Conservation (phyloP, 2,888 invertebrate genomes). For the Villa cingulata region DNA sequence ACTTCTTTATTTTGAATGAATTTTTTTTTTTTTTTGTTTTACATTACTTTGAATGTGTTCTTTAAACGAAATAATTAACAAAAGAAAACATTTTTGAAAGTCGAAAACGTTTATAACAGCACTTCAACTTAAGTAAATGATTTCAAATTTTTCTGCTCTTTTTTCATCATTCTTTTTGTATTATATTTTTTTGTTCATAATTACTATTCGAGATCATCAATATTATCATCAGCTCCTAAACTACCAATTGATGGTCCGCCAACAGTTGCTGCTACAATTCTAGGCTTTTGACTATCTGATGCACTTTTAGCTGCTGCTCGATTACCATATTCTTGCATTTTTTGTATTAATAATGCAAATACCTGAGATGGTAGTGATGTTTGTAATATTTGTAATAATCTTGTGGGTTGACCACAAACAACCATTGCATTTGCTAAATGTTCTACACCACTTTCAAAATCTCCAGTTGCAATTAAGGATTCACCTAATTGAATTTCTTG, state of each 20-base stretch:
- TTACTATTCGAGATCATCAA: slow-evolving; percentile 7
- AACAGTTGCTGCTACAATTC: slow-evolving; percentile 16
- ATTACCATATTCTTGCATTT: slow-evolving; percentile 38
- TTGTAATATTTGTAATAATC: slow-evolving; percentile 48
- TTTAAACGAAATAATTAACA: too few species aligned
- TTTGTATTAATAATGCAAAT: slow-evolving; percentile 76
- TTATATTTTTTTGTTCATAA: too few species aligned
- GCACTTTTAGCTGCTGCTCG: slow-evolving; percentile 19
- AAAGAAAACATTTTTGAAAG: too few species aligned
- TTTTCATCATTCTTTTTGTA: too few species aligned
- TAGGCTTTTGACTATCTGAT: slow-evolving; percentile 21
- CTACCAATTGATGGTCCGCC: neutral
- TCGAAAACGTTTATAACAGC: too few species aligned
- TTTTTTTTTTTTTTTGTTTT: too few species aligned
- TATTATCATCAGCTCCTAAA: neutral
- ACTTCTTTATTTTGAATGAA: too few species aligned
- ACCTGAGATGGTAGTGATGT: slow-evolving; percentile 92
- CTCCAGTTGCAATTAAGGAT: slow-evolving; percentile 72
- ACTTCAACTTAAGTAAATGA: too few species aligned
- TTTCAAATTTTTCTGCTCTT: too few species aligned
- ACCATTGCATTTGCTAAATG: slow-evolving; percentile 96
- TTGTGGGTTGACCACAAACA: slow-evolving; percentile 71
- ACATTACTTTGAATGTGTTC: too few species aligned
- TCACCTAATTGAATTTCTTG: slow-evolving; percentile 86
- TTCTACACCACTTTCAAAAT: slow-evolving; percentile 81